phyloP scores from a whole-genome alignment of 2,888 invertebrate species.

The Rhorus exstirpatorius region DNA sequence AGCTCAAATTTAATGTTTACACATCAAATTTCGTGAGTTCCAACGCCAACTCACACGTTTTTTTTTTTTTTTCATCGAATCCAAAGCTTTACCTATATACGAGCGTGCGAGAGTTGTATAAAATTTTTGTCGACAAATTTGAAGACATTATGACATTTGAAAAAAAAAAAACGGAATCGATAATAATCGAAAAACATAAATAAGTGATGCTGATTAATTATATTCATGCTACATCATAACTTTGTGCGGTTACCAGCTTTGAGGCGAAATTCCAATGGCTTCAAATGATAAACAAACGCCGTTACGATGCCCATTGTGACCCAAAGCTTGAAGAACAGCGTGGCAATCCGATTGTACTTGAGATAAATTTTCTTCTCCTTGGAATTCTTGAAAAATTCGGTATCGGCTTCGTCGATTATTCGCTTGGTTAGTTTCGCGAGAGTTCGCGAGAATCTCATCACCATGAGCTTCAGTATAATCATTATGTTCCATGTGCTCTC shows the following conservation, averaged over 20 bases:
- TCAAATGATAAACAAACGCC: constrained; percentile 35
- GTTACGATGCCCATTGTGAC: not conserved
- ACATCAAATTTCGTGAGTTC: too few species aligned
- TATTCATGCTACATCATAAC: too few species aligned
- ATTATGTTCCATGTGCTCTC: constrained; percentile 21
- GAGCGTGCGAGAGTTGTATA: too few species aligned
- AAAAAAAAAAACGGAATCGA: not conserved
- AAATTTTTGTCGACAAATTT: too few species aligned
- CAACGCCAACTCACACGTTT: too few species aligned
- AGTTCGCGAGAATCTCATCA: constrained; percentile 34
- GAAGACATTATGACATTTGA: not conserved
- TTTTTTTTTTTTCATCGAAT: too few species aligned
- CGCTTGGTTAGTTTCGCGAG: constrained; percentile 45
- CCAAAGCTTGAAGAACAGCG: constrained; percentile 48
- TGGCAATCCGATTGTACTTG: constrained; percentile 64
- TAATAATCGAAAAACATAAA: not conserved
- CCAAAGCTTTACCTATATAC: too few species aligned
- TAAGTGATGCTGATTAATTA: too few species aligned
- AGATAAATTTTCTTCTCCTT: constrained; percentile 68
- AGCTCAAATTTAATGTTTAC: too few species aligned
- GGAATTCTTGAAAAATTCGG: constrained; percentile 29
- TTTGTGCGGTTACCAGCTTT: constrained; percentile 43
- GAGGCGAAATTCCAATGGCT: constrained; percentile 35
- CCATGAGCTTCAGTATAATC: constrained; percentile 5
- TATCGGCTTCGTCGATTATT: not conserved